Base-by-base conservation (phyloP, 1,140 invertebrate genomes). In the Calliopsis andreniformis region DNA sequence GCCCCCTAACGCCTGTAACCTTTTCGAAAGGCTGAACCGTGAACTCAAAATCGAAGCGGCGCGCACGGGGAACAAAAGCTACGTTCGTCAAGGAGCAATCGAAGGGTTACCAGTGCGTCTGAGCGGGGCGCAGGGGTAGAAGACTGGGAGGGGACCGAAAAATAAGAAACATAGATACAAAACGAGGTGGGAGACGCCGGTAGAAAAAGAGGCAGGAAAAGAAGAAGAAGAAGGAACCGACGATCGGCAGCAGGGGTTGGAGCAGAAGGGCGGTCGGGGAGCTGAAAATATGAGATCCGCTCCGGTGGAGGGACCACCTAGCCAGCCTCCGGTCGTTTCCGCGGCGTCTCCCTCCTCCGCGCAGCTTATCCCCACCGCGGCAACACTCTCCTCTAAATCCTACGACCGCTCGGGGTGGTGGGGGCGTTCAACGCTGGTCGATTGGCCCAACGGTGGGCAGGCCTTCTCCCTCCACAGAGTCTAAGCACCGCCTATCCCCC, bases 191-290 rank as follows among this genome's bases (percentile, higher is more conserved):
- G 76, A 75, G 61, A 32, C 42, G 69, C 68, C 64, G 62, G 79
- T 76, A 71, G 76, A 78, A 78, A 80, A 77, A 80, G 56, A 73
- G 64, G 68, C 76, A 79, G 51, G 82, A 73, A 78, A 47, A 59
- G 72, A 79, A 75, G 78, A 84, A 77, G 75, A 79, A 81, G 72
- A 84, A 78, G 75, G 82, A 81, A 76, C 76, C 88, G 87, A 88
- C 87, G 90, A 91, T 92, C 91, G 90, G 90, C 90, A 91, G 90
- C 90, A 91, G 90, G 90, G 90, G 90, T 89, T 89, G 89, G 88
- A 56, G 71, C 35, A 83, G 89, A 88, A 89, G 88, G 90, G 90
- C 89, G 89, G 89, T 89, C 85, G 88, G 89, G 87, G 89, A 88
- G 86, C 88, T 84, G 88, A 89, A 91, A 89, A 89, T 88, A 88